phyloP scores from a whole-genome alignment of 2,888 invertebrate species.

The Masnerella sp. region DNA sequence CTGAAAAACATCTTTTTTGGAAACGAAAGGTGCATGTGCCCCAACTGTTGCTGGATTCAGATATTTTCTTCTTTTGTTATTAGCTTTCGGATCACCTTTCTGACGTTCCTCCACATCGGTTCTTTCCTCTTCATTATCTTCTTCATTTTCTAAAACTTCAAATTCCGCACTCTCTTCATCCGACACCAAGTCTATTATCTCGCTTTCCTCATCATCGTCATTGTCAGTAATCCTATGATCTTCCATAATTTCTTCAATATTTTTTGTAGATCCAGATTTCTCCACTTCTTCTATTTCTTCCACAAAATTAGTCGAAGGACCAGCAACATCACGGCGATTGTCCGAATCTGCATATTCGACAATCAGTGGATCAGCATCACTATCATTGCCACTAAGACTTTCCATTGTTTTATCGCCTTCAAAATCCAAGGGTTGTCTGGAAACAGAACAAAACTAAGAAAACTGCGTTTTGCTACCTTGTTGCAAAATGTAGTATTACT shows the following conservation, averaged over 20 bases:
- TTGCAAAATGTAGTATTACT: too few relatives aligned
- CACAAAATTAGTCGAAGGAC: not conserved
- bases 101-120: too few relatives aligned
- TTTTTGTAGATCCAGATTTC: too few relatives aligned
- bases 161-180: not conserved
- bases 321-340: not conserved
- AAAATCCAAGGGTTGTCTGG: too few relatives aligned
- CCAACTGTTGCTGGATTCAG: not conserved
- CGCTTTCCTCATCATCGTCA: too few relatives aligned
- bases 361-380: not conserved
- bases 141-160: not conserved
- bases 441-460: too few relatives aligned
- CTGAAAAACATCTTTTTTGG: slow-evolving; percentile 1
- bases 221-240: too few relatives aligned
- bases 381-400: not conserved
- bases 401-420: too few relatives aligned
- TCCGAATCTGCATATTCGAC: not conserved
- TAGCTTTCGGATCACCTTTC: too few relatives aligned
- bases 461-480: too few relatives aligned
- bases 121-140: not conserved
- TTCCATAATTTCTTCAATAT: too few relatives aligned
- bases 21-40: not conserved
- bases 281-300: too few relatives aligned
- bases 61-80: not conserved
- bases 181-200: not conserved